phyloP scores from a whole-genome alignment of 2,888 invertebrate species.

The Schizaphis graminum region DNA sequence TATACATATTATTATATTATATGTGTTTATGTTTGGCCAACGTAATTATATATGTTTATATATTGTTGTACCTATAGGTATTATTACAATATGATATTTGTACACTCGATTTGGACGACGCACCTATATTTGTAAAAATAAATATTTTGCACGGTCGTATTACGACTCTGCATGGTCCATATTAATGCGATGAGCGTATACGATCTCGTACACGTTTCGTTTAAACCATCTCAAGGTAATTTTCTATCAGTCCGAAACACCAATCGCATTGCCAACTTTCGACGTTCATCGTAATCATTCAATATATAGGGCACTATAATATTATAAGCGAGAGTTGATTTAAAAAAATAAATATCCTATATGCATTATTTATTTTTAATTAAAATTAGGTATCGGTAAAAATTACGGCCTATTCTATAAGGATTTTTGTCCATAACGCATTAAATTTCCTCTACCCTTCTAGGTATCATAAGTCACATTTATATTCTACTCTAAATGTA shows the following conservation, averaged over 20 bases:
- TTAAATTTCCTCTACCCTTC: too few species aligned
- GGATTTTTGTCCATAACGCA: too few species aligned
- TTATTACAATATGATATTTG: not conserved
- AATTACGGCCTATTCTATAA: too few species aligned
- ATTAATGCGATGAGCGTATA: not conserved
- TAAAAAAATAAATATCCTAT: not conserved
- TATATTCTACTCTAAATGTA: too few species aligned
- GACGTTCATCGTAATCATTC: not conserved
- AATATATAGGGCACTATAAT: not conserved
- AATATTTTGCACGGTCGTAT: not conserved
- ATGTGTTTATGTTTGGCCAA: not conserved
- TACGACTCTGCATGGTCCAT: not conserved
- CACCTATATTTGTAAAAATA: not conserved
- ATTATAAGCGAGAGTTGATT: not conserved
- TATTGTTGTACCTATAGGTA: not conserved
- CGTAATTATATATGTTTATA: not conserved
- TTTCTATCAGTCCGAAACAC: not conserved
- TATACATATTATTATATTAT: not conserved
- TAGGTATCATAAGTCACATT: too few species aligned
- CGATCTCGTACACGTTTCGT: not conserved
- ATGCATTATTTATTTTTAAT: not conserved
- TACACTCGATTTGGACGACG: not conserved
- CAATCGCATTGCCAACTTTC: not conserved
- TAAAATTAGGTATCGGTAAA: not conserved
- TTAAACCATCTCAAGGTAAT: not conserved